Conservation (phyloP, 2,113 vertebrate species). For the Sebastes schlegelii region DNA sequence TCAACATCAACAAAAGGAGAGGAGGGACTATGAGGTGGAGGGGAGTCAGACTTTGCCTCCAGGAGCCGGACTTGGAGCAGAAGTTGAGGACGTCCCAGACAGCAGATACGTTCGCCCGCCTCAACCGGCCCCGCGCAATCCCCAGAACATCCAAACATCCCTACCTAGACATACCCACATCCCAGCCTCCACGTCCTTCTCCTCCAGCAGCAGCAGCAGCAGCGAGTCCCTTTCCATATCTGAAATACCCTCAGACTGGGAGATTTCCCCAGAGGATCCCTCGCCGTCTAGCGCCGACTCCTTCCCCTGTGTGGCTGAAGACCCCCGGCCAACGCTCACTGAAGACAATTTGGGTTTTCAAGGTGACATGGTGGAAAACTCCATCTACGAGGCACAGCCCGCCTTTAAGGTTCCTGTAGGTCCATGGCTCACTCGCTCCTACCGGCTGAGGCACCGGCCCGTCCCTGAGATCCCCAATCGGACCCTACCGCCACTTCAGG, state of each 20-base stretch:
- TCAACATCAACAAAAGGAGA: constrained; percentile 27
- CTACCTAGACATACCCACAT: neutral
- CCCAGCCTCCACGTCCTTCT: neutral
- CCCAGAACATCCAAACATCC: constrained; percentile 38
- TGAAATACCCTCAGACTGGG: constrained; percentile 66
- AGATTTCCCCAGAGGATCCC: constrained; percentile 57
- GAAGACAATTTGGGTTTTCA: constrained; percentile 75
- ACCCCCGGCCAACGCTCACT: neutral
- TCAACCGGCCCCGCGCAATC: constrained; percentile 50
- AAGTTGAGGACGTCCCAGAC: neutral
- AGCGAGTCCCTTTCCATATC: constrained; percentile 62
- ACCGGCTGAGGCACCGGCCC: constrained; percentile 90
- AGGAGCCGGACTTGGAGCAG: constrained; percentile 38
- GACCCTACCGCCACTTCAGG: constrained; percentile 5
- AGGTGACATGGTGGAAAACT: constrained; percentile 92
- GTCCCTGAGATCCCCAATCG: constrained; percentile 89
- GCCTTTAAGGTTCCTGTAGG: constrained; percentile 41
- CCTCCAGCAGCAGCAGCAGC: constrained; percentile 56
- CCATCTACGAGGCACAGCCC: constrained; percentile 83
- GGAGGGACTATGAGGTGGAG: neutral
- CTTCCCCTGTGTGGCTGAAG: constrained; percentile 11
- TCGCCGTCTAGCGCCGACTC: constrained; percentile 38
- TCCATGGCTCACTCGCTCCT: constrained; percentile 82
- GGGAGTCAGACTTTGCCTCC: constrained; percentile 64
- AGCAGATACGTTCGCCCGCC: neutral